phyloP scores from a whole-genome alignment of 2,113 vertebrate genomes.

The Oreochromis niloticus region DNA sequence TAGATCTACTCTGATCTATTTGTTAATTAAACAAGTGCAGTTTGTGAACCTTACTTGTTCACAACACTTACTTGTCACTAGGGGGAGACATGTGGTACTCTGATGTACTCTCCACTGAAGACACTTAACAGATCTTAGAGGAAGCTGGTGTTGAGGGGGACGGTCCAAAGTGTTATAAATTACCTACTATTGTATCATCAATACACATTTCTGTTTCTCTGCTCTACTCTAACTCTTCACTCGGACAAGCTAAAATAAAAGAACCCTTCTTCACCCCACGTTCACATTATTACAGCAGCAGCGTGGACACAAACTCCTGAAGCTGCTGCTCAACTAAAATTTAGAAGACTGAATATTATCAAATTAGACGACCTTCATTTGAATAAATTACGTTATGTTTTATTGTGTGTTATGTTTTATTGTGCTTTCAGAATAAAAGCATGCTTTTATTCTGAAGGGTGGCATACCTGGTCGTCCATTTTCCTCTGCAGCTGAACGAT shows the following conservation, averaged over 20 bases:
- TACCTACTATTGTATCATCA: background rate
- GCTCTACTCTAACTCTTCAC: background rate
- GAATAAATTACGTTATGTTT: background rate
- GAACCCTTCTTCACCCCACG: background rate
- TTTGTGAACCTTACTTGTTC: background rate
- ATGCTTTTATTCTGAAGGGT: background rate
- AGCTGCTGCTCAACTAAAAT: background rate
- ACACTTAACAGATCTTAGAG: background rate
- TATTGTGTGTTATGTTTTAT: background rate
- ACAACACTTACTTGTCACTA: background rate
- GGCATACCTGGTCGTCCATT: constrained; percentile 86
- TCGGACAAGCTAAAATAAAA: background rate
- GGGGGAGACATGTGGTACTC: background rate
- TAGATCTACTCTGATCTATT: background rate
- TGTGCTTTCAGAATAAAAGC: background rate
- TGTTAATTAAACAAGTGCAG: background rate
- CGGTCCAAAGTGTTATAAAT: background rate
- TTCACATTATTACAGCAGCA: background rate
- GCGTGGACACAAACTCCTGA: background rate
- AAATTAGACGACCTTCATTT: background rate
- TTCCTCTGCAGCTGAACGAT: constrained; percentile 94
- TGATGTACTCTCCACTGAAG: background rate
- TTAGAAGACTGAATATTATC: background rate
- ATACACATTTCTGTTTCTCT: background rate
- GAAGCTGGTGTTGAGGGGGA: background rate